phyloP scores from a whole-genome alignment of 2,888 invertebrate species.

The Yponomeuta cagnagella region DNA sequence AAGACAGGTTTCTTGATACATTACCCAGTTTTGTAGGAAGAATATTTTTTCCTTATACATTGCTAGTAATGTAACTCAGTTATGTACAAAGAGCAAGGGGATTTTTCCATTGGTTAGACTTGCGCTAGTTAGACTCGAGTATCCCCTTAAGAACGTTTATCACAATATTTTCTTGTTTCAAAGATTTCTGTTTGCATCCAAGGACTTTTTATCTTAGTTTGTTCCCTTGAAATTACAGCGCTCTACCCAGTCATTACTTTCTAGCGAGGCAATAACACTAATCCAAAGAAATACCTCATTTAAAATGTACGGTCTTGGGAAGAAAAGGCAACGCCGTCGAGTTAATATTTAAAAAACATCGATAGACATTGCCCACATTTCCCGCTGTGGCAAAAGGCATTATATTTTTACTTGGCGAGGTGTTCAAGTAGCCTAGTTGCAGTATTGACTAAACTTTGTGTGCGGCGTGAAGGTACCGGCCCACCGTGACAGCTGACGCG shows the following conservation, averaged over 20 bases:
- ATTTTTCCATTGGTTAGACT: no score
- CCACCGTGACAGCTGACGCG: background rate
- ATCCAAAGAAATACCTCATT: background rate
- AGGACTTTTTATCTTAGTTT: no score
- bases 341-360: constrained; percentile 2
- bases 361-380: background rate
- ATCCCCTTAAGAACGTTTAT: no score
- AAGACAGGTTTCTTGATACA: no score
- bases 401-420: constrained; percentile 31
- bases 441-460: constrained; percentile 9
- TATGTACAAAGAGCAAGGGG: no score
- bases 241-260: background rate
- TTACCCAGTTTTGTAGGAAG: no score
- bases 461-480: background rate
- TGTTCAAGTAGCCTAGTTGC: constrained; percentile 17
- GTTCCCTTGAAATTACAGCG: no score
- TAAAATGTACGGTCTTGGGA: background rate
- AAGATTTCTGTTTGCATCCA: no score
- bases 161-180: no score
- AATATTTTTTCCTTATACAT: no score
- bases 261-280: background rate
- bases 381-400: background rate
- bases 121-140: no score
- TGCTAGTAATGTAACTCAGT: no score
- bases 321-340: background rate